Base-by-base conservation (phyloP, 2,888 invertebrate species). In the Romanomermis culicivorax region DNA sequence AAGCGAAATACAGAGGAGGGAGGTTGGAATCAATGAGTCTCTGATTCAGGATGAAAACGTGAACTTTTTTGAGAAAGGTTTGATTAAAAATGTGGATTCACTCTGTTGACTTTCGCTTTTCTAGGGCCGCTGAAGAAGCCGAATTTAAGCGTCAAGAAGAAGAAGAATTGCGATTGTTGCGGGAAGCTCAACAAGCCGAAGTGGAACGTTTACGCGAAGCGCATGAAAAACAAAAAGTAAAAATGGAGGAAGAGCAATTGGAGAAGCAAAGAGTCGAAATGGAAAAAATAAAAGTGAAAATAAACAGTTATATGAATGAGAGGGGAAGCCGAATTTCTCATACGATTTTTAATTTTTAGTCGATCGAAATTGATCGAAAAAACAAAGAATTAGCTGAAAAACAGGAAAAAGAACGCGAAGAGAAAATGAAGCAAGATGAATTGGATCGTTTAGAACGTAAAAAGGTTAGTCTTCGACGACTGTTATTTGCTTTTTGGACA, bases 101-200 rank as follows among this genome's bases (percentile, higher is more conserved):
- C n/a, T n/a, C n/a, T n/a, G n/a, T n/a, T n/a, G n/a, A n/a, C n/a
- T n/a, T n/a, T n/a, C n/a, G n/a, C 36, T 36, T 17, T 11, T 36
- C 36, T 36, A 36, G 36, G 36, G 7, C 17, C 11, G 36, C 7
- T 26, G 42, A 48, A 23, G 56, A 52, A 30, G 49, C 52, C 24
- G 49, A 49, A 29, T 24, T 20, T 2, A 20, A 14, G 17, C 49
- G 29, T 4, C 49, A 29, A 4, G 56, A 56, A 29, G 56, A 56
- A 42, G 56, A 48, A 24, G 52, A 53, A 42, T 56, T 56, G 17
- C 52, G 52, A 2, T 29, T 42, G 17, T 42, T 29, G 24, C 50
- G 51, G 29, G 56, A 36, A 27, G 56, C 36, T 29, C 49, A 56
- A 42, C n/a, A 42, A 2, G 20, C 23, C 7, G 2, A 43, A 2